These are phyloP conservation scores for Tipula confusa DNA, from an alignment of 2,888 invertebrate species.

Conservation along the genomic window DNA sequence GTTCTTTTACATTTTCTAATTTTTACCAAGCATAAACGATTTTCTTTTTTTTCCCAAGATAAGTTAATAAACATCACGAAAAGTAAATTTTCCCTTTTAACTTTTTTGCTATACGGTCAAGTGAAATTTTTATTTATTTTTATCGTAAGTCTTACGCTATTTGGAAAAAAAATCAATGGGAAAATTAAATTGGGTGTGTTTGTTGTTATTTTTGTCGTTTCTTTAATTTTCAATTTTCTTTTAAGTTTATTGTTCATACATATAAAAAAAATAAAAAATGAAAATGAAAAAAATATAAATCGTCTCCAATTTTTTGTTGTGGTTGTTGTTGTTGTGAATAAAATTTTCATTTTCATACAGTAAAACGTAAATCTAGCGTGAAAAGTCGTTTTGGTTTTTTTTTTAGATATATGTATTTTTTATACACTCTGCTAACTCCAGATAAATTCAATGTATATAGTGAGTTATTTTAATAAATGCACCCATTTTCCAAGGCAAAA, in stretches of 20 bases:
- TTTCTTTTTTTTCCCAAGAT: not conserved
- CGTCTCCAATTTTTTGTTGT: not conserved
- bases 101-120: not conserved
- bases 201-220: too few species aligned
- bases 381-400: not conserved
- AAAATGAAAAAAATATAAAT: too few species aligned
- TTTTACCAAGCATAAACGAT: not conserved
- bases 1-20: not conserved
- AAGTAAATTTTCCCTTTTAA: not conserved
- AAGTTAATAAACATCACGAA: not conserved
- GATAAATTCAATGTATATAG: not conserved
- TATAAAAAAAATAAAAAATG: not conserved
- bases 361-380: not conserved
- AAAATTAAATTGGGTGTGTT: not conserved
- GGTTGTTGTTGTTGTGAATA: not conserved
- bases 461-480: constrained; percentile 3
- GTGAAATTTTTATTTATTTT: not conserved
- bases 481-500: not conserved
- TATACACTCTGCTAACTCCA: not conserved
- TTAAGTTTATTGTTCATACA: not conserved
- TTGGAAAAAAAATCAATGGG: not conserved
- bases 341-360: not conserved
- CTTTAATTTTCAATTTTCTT: not conserved
- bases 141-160: not conserved
- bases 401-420: not conserved